phyloP scores from a whole-genome alignment of 2,888 invertebrate genomes.

The Tupiocoris notatus region DNA sequence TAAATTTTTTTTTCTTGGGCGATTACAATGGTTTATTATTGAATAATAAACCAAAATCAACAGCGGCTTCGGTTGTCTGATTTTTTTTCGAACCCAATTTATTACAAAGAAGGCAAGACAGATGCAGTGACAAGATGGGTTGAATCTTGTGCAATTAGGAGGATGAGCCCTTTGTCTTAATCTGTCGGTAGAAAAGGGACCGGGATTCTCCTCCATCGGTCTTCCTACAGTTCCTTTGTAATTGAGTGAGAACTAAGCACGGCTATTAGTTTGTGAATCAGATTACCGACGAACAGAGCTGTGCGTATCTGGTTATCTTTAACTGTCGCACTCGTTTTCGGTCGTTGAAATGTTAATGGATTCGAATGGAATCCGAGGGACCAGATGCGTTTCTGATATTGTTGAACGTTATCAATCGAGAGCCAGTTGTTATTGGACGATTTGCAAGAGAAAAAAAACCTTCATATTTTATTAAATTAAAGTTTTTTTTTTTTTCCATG shows the following conservation, averaged over 20 bases:
- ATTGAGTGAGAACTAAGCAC: slow-evolving; percentile 44
- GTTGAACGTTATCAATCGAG: no score
- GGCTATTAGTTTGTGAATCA: slow-evolving; percentile 43
- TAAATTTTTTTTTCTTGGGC: no score
- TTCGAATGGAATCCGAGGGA: neutral
- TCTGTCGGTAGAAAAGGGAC: slow-evolving; percentile 15
- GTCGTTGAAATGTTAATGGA: neutral
- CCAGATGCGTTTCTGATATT: neutral
- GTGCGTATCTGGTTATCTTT: slow-evolving; percentile 32
- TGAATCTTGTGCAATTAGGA: slow-evolving; percentile 30
- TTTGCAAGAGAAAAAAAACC: no score
- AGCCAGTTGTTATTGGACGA: no score
- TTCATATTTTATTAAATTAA: no score
- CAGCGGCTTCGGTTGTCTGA: no score
- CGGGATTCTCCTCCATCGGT: slow-evolving; percentile 5
- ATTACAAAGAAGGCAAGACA: no score
- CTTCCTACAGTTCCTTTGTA: slow-evolving; percentile 16
- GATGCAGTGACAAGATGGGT: neutral
- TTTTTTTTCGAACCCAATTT: no score
- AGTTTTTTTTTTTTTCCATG: no score
- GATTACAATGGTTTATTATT: no score
- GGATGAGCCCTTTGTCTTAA: slow-evolving; percentile 40
- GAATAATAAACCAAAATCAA: no score
- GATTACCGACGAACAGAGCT: slow-evolving; percentile 17
- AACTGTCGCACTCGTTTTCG: slow-evolving; percentile 1